Conservation (phyloP, 2,888 invertebrate genomes). For the Plusia festucae region DNA sequence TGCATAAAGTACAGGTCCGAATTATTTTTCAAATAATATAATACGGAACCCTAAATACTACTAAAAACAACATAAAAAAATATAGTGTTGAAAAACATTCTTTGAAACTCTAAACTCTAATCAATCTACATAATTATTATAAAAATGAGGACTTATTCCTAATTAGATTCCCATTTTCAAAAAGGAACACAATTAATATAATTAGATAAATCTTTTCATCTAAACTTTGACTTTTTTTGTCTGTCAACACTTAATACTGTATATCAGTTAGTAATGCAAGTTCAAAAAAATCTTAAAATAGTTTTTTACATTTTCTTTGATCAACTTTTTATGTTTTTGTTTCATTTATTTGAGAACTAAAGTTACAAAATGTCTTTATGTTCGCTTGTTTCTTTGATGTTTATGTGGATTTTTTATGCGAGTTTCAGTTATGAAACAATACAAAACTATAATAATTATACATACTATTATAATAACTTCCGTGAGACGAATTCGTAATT, state of each 20-base stretch:
- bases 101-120: not conserved
- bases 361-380: not conserved
- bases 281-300: slow-evolving; percentile 4
- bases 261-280: slow-evolving; percentile 19
- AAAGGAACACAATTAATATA: slow-evolving; percentile 24
- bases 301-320: slow-evolving; percentile 42
- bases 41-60: no score
- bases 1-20: no score
- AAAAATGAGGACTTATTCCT: slow-evolving; percentile 6
- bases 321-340: slow-evolving; percentile 31
- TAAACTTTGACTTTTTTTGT: slow-evolving; percentile 33
- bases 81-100: not conserved
- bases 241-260: slow-evolving; percentile 25
- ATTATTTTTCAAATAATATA: not conserved
- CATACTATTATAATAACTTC: no score
- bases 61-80: not conserved
- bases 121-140: not conserved
- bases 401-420: not conserved
- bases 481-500: no score
- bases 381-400: not conserved
- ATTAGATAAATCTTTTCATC: slow-evolving; percentile 36
- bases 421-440: slow-evolving; percentile 29
- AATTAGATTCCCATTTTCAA: slow-evolving; percentile 7
- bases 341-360: slow-evolving; percentile 34
- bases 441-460: not conserved